Conservation (phyloP, 2,888 invertebrate species). For the Mythimna pallens region DNA sequence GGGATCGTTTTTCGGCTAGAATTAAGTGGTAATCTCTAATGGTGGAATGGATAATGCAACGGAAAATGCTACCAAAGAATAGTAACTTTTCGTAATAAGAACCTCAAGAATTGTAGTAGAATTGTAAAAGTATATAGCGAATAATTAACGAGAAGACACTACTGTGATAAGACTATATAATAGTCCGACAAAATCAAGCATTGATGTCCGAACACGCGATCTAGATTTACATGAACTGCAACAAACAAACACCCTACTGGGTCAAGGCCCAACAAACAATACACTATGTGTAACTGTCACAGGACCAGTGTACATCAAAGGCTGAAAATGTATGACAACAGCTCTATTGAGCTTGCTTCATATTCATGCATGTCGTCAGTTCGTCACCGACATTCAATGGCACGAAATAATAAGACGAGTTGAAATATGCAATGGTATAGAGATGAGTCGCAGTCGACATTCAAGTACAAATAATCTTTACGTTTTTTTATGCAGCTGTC, state of each 20-base stretch:
- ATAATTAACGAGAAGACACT: not conserved
- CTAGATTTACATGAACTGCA: conserved; percentile 30
- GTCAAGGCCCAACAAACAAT: conserved; percentile 79
- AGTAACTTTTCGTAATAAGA: not conserved
- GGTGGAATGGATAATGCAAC: not conserved
- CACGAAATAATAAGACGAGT: conserved; percentile 82
- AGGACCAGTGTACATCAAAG: conserved; percentile 80
- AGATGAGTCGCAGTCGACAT: conserved; percentile 74
- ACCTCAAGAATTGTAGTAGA: not conserved
- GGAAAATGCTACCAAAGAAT: no score
- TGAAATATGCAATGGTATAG: conserved; percentile 80
- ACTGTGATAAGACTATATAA: not conserved
- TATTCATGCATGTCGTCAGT: conserved; percentile 84
- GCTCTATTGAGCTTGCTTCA: conserved; percentile 87
- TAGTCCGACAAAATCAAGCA: not conserved
- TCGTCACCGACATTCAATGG: conserved; percentile 78
- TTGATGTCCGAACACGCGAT: conserved; percentile 10
- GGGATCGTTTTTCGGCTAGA: not conserved
- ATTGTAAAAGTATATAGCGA: not conserved
- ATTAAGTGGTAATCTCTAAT: no score
- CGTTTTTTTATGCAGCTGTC: conserved; percentile 66
- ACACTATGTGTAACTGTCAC: conserved; percentile 79
- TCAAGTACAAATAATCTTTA: conserved; percentile 68
- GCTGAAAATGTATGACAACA: conserved; percentile 83
- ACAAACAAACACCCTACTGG: conserved; percentile 61